These are phyloP conservation scores for Anisognathus igniventris DNA, from an alignment of 2,797 vertebrate genomes.

Conservation along the genomic window DNA sequence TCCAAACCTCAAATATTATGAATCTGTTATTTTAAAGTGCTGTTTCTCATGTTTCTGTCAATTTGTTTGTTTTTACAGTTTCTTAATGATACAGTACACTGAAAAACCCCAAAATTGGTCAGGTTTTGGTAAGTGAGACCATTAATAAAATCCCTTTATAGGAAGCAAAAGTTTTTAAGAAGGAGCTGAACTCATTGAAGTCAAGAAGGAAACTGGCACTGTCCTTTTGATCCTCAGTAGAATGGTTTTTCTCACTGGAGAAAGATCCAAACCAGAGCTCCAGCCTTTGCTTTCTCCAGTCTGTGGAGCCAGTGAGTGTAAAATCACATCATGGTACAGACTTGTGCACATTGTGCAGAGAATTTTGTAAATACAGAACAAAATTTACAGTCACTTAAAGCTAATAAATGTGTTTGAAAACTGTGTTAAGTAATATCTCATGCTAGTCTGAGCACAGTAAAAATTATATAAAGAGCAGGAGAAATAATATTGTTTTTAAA, in stretches of 20 bases:
- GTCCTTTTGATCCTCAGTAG: not conserved
- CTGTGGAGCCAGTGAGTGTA: not conserved
- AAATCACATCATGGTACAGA: not conserved
- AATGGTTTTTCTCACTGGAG: not conserved
- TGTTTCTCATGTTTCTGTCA: not conserved
- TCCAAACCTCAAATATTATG: not conserved
- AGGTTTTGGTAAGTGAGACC: not conserved
- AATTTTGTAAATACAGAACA: not conserved
- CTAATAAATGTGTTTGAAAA: not conserved
- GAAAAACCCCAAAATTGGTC: not conserved
- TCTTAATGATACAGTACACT: not conserved
- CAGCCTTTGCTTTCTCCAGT: not conserved
- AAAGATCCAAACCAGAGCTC: not conserved
- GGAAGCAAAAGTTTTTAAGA: not conserved
- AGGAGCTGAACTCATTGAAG: not conserved
- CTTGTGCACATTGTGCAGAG: not conserved
- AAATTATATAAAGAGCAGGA: not conserved
- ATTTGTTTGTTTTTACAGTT: slow-evolving; percentile 29
- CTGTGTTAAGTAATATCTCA: not conserved
- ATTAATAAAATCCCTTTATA: not conserved
- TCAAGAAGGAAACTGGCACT: not conserved
- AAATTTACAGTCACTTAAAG: not conserved
- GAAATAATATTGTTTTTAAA: not conserved
- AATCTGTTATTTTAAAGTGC: not conserved
- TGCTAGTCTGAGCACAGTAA: not conserved